phyloP scores from a whole-genome alignment of 2,113 vertebrate genomes.

The Colossoma macropomum region DNA sequence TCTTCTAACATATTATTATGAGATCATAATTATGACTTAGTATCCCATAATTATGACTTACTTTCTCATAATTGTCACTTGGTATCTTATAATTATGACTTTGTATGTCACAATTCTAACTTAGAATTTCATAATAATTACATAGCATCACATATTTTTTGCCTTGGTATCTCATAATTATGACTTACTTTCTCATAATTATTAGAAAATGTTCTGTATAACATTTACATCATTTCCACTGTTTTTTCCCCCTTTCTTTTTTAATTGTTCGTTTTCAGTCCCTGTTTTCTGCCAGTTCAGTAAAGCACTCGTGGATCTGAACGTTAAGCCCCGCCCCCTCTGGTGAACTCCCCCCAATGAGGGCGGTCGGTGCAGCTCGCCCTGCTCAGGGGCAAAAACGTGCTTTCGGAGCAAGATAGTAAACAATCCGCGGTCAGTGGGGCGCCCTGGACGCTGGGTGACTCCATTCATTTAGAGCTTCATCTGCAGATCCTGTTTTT shows the following conservation, averaged over 20 bases:
- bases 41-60: no score
- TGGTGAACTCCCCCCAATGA: conserved; percentile 51
- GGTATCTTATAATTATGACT: no score
- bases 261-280: not conserved
- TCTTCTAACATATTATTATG: no score
- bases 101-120: no score
- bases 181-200: no score
- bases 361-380: conserved; percentile 22
- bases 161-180: no score
- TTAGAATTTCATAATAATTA: no score
- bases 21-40: no score
- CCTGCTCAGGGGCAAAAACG: conserved; percentile 20
- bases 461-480: not conserved
- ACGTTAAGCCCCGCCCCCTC: conserved; percentile 47
- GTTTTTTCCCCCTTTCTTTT: not conserved
- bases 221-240: not conserved
- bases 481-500: not conserved
- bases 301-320: not conserved
- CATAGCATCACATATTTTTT: no score
- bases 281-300: no score
- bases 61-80: no score
- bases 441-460: not conserved
- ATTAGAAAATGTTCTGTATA: no score
- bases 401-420: conserved; percentile 32
- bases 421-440: conserved; percentile 37